These are phyloP conservation scores for Drosophila prolongata DNA, from an alignment of 2,888 invertebrate species.

Conservation along the genomic window DNA sequence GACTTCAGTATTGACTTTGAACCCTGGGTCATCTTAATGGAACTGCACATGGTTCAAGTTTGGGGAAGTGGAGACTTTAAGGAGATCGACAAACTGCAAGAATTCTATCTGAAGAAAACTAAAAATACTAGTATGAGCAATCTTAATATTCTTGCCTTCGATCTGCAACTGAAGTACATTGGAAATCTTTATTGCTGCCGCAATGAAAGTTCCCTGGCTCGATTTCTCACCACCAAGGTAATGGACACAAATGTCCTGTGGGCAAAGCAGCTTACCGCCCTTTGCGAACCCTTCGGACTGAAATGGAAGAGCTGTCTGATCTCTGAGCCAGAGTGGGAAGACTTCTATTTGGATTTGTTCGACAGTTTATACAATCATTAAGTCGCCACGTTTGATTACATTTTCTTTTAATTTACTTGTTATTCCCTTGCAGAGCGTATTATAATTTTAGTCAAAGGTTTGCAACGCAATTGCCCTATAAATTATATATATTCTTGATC, in stretches of 20 bases:
- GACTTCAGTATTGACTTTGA: not conserved
- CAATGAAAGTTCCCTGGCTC: not conserved
- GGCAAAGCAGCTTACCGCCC: not conserved
- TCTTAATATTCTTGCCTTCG: slow-evolving; percentile 4
- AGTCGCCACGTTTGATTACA: too few species aligned
- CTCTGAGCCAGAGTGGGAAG: not conserved
- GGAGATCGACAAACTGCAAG: not conserved
- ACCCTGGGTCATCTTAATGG: slow-evolving; percentile 2
- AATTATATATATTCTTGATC: too few species aligned
- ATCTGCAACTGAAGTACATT: slow-evolving; percentile 2
- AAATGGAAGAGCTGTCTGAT: not conserved
- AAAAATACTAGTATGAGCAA: not conserved
- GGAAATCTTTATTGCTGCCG: not conserved
- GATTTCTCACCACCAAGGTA: slow-evolving; percentile 5
- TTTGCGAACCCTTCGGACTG: not conserved
- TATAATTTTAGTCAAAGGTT: too few species aligned
- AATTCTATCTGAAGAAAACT: not conserved
- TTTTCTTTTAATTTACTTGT: too few species aligned
- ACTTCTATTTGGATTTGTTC: not conserved
- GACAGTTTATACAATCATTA: too few species aligned
- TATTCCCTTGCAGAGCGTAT: too few species aligned
- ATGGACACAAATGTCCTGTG: slow-evolving; percentile 7
- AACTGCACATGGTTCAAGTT: not conserved
- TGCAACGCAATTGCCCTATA: too few species aligned
- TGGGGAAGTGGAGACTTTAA: not conserved